Percentiles rank a stretch among this genome's conserved stretches.
Evolutionary conservation across 2,797 vertebrate species (phyloP).

Genomic region (Muscicapa comitata): DNA sequence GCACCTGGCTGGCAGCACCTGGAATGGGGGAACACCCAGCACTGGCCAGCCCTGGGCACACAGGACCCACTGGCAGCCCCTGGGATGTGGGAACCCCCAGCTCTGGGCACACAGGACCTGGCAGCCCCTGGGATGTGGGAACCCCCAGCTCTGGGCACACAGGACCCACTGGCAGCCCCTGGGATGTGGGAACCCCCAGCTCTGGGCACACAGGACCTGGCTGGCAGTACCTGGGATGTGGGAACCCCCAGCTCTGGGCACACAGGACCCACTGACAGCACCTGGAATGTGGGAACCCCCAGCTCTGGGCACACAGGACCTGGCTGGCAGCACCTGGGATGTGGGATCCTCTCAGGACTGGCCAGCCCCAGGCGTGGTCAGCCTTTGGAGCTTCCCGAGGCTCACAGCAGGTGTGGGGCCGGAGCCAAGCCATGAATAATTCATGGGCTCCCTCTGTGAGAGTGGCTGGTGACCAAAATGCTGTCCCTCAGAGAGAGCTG

Average conservation of each 20-base stretch:
- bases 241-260: background rate
- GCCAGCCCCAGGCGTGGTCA: background rate
- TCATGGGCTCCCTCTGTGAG: rapidly evolving
- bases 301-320: background rate
- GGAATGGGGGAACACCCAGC: background rate
- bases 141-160: too few species aligned
- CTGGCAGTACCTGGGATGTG: background rate
- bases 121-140: background rate
- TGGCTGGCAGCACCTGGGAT: background rate
- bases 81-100: background rate
- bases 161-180: background rate
- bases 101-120: background rate
- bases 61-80: background rate
- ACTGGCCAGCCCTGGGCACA: background rate
- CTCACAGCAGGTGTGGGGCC: background rate
- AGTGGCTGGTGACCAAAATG: background rate
- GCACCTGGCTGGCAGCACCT: background rate
- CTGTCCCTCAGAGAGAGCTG: background rate
- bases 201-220: background rate
- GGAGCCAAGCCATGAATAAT: background rate
- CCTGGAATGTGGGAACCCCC: background rate
- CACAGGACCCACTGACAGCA: background rate
- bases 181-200: background rate
- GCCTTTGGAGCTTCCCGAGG: background rate
- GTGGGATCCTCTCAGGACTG: background rate